Conservation (phyloP, 2,888 invertebrate genomes). For the Eilema caniola region DNA sequence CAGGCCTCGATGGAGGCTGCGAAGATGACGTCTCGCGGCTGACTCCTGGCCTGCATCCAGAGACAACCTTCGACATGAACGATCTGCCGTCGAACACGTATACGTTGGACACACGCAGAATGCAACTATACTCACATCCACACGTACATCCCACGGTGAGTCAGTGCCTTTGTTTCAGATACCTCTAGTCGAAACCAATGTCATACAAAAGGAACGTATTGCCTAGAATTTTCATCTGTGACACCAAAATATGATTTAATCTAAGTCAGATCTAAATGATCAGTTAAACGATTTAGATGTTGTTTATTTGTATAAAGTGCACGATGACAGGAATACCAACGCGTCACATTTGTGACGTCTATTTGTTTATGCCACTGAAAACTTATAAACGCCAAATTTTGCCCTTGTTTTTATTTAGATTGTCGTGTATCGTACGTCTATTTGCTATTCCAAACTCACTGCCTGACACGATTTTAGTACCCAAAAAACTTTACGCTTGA, state of each 20-base stretch:
- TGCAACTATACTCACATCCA: slow-evolving; percentile 77
- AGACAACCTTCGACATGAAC: slow-evolving; percentile 76
- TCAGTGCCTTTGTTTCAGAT: slow-evolving; percentile 56
- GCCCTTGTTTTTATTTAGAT: slow-evolving; percentile 35
- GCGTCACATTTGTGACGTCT: slow-evolving; percentile 46
- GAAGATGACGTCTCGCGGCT: slow-evolving; percentile 70
- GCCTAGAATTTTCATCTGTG: slow-evolving; percentile 40
- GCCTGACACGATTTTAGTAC: too few relatives aligned
- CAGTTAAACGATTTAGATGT: slow-evolving; percentile 10
- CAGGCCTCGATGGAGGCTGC: slow-evolving; percentile 68
- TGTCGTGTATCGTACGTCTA: too few relatives aligned
- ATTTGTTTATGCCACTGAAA: slow-evolving; percentile 43
- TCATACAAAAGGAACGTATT: slow-evolving; percentile 38
- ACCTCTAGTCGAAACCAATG: slow-evolving; percentile 38
- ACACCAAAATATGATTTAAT: background rate
- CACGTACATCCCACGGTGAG: slow-evolving; percentile 79
- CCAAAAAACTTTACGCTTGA: too few relatives aligned
- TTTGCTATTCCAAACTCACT: too few relatives aligned
- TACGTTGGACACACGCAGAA: slow-evolving; percentile 76
- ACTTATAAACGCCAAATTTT: slow-evolving; percentile 53
- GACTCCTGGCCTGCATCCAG: slow-evolving; percentile 64
- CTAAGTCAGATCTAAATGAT: background rate
- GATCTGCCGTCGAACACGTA: slow-evolving; percentile 75
- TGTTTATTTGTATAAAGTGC: slow-evolving; percentile 29
- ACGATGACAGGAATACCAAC: slow-evolving; percentile 24